Evolutionary conservation across 2,797 vertebrate genomes (phyloP), one percentile per base, ranked within the genome.

Genomic region (Cheirogaleus major): DNA sequence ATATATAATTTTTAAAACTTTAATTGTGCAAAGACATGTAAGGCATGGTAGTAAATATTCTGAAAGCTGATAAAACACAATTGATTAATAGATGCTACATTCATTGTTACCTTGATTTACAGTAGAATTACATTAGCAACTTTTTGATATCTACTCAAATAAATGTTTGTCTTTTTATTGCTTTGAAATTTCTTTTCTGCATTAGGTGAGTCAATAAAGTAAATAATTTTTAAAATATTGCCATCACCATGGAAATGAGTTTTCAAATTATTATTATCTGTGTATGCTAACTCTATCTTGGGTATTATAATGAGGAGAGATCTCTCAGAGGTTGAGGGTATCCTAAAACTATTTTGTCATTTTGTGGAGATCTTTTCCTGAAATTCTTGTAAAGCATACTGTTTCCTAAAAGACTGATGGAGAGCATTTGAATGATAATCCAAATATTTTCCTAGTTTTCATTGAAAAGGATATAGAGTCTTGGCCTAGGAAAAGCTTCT

Each of bases 371-470:
- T 59, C 0, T 81, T 89, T 91, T 52, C 50, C 52, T 41, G 22
- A 95, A 57, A 3, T 45, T 22, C 23, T 59, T 75, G 2, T 15
- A 94, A 95, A 57, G 0, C 57, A 45, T 67, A 61, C 30, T 95
- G 20, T 69, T 88, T 92, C 45, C 38, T 88, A 80, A 95, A 82
- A 83, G 48, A 72, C 32, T 61, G 35, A 89, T 88, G 27, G 7
- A 79, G 35, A 95, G 4, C 35, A 91, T 93, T 95, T 96, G 67
- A 95, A 91, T 78, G 48, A 72, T 50, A 79, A 45, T 55, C 48
- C 61, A 96, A 92, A 86, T 88, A 76, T 91, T 87, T 91, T 79
- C 69, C 35, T 88, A 27, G 18, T 55, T 93, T 93, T 48, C 63
- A 73, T 0, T 73, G 50, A 45, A 89, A 84, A 67, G 4, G 11